A percentile compares a stretch with the other conserved stretches of the same genome.
Conservation (phyloP, 2,888 invertebrate species). For the Coremacera marginata region DNA sequence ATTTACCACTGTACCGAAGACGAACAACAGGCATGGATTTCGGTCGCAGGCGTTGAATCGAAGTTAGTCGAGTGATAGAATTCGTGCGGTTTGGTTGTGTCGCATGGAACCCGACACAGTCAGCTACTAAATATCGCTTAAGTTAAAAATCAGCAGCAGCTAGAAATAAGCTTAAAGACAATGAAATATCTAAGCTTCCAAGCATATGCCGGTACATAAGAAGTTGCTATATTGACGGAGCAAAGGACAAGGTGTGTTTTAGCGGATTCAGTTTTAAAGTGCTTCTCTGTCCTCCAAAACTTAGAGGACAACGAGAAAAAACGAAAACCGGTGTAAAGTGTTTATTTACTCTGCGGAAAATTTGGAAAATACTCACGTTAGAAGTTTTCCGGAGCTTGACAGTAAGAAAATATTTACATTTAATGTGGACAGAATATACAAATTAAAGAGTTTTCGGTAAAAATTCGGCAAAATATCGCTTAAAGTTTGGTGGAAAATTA, state of each 20-base stretch:
- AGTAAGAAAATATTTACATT: background rate
- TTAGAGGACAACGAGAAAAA: background rate
- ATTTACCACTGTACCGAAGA: slow-evolving; percentile 21
- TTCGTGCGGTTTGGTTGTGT: slow-evolving; percentile 25
- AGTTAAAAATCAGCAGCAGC: background rate
- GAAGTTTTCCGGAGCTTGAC: background rate
- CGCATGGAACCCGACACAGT: background rate
- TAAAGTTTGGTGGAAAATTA: slow-evolving; percentile 24
- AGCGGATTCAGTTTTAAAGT: background rate
- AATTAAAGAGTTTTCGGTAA: background rate
- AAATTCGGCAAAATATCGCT: slow-evolving; percentile 2
- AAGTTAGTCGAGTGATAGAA: slow-evolving; percentile 35
- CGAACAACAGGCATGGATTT: background rate
- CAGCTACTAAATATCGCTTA: slow-evolving; percentile 3
- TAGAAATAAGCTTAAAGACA: background rate
- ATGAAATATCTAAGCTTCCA: background rate
- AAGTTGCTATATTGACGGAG: background rate
- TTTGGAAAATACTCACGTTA: background rate
- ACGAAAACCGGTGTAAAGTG: slow-evolving; percentile 18
- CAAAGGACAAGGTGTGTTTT: background rate
- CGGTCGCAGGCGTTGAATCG: slow-evolving; percentile 1
- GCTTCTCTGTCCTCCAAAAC: too few relatives aligned
- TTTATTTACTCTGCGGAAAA: background rate
- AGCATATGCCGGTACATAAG: background rate
- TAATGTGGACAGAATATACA: background rate